Evolutionary conservation across 2,113 vertebrate genomes (phyloP).

Genomic region (Anthoscopus minutus): DNA sequence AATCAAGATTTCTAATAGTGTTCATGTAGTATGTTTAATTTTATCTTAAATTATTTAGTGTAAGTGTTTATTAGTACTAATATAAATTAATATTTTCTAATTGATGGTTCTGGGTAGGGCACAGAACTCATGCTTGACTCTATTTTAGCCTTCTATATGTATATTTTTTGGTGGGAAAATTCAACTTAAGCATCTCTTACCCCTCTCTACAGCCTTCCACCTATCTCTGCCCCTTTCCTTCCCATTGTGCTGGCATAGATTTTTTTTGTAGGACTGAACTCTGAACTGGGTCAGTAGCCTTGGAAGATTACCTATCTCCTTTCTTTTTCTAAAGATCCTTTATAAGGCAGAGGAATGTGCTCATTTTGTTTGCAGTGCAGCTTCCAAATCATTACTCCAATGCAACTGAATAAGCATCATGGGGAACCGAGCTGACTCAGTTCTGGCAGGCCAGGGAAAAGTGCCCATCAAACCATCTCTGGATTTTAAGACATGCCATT

Average conservation of each 20-base stretch:
- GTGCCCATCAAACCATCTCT: neutral
- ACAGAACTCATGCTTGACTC: neutral
- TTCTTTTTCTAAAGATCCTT: neutral
- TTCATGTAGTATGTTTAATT: neutral
- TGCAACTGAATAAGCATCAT: neutral
- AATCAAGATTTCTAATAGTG: neutral
- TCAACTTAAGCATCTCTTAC: neutral
- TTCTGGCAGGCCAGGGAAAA: neutral
- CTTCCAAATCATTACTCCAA: neutral
- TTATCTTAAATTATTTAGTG: neutral
- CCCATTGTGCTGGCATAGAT: neutral
- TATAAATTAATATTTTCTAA: neutral
- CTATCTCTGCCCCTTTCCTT: neutral
- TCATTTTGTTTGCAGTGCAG: neutral
- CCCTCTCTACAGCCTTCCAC: neutral
- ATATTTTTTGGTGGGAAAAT: neutral
- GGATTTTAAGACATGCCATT: neutral
- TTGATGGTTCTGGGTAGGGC: neutral
- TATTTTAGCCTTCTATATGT: neutral
- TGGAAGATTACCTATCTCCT: neutral
- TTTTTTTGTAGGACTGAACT: neutral
- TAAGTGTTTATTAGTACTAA: neutral
- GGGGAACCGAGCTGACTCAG: neutral
- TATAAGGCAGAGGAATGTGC: neutral
- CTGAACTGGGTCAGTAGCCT: neutral